Conservation (phyloP, 92 coral and sea anemone genomes). For the Phenganax subtilis region DNA sequence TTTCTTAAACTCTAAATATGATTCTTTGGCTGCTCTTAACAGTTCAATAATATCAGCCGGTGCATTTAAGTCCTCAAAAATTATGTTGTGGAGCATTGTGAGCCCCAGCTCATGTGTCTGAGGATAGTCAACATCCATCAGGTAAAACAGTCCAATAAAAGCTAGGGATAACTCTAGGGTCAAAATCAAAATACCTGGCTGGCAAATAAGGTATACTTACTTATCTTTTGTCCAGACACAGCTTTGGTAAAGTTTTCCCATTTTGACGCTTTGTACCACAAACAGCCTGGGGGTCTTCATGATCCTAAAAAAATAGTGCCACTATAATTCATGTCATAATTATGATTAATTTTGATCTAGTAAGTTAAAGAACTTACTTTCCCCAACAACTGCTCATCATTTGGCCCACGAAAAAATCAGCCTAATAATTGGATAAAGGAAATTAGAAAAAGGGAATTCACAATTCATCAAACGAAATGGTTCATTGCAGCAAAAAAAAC, state of each 20-base stretch:
- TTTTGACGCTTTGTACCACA: background rate
- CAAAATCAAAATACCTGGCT: background rate
- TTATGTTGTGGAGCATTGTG: conserved; percentile 8
- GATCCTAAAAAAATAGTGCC: background rate
- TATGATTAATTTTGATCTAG: background rate
- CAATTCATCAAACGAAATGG: no score
- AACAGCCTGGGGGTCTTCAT: background rate
- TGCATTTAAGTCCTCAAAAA: background rate
- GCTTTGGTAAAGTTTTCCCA: background rate
- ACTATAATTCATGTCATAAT: background rate
- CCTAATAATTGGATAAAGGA: no score
- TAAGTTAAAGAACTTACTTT: no score
- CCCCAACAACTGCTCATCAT: no score
- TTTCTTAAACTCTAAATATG: no score
- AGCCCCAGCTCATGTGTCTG: conserved; percentile 11
- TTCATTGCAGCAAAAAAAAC: no score
- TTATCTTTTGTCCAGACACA: background rate
- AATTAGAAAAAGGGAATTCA: no score
- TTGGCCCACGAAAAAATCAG: no score
- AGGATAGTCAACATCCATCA: background rate
- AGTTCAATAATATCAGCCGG: no score
- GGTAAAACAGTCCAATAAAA: background rate
- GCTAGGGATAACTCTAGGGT: background rate
- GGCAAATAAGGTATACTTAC: background rate
- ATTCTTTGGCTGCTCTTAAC: no score